A percentile compares a stretch with the other conserved stretches of the same genome.
Evolutionary conservation across 2,888 invertebrate species (phyloP).

Genomic region (Melanchra persicariae): DNA sequence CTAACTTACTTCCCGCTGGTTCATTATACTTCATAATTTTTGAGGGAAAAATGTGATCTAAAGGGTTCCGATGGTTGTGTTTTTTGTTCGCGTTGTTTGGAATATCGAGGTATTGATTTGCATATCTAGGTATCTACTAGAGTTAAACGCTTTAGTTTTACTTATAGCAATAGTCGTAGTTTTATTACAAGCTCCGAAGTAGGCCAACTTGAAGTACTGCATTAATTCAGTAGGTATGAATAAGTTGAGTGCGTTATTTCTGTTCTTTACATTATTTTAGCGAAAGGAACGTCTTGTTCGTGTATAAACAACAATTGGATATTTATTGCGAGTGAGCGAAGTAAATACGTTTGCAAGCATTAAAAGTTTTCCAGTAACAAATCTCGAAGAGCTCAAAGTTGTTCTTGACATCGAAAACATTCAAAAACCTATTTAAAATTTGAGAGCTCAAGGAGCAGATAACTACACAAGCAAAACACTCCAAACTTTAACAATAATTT

Average conservation of each 20-base stretch:
- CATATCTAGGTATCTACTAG: conserved; percentile 8
- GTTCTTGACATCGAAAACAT: conserved; percentile 60
- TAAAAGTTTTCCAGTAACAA: conserved; percentile 56
- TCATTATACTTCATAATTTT: conserved; percentile 90
- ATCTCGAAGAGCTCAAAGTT: conserved; percentile 55
- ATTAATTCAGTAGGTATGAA: conserved; percentile 19
- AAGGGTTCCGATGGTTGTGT: conserved; percentile 75
- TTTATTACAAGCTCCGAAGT: conserved; percentile 19
- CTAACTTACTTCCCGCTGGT: conserved; percentile 89
- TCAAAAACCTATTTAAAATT: conserved; percentile 67
- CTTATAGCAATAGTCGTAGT: conserved; percentile 6
- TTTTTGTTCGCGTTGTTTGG: conserved; percentile 54
- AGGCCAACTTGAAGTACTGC: conserved; percentile 13
- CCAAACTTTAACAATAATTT: conserved; percentile 69
- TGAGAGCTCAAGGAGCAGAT: conserved; percentile 61
- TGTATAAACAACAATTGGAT: conserved; percentile 5
- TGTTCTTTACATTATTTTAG: conserved; percentile 13
- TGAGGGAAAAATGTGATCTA: conserved; percentile 80
- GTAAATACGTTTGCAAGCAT: conserved; percentile 44
- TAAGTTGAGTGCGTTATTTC: background rate
- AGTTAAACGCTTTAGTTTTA: conserved; percentile 15
- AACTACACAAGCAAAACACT: conserved; percentile 68
- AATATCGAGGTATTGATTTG: conserved; percentile 53
- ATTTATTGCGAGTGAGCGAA: conserved; percentile 16
- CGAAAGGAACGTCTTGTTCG: background rate